Conservation (phyloP, 2,113 vertebrate species). For the Callocephalon fimbriatum region DNA sequence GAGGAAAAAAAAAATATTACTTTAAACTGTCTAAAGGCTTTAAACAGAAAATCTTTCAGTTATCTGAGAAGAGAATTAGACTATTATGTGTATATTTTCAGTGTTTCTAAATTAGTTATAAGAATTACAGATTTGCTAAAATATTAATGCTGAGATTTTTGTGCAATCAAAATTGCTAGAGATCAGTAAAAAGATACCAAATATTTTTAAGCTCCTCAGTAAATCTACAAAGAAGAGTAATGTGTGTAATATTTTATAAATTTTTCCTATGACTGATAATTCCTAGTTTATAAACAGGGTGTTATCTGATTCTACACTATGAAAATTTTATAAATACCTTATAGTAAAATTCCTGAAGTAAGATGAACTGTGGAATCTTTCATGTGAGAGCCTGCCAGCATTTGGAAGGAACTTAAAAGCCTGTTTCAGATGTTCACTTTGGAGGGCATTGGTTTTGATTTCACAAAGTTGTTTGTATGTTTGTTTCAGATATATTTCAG, state of each 20-base stretch:
- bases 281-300: not conserved
- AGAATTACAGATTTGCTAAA: not conserved
- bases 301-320: not conserved
- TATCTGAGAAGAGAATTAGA: not conserved
- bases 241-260: not conserved
- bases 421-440: not conserved
- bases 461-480: rapidly evolving
- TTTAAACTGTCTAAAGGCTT: not conserved
- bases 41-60: not conserved
- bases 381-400: not conserved
- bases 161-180: not conserved
- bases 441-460: not conserved
- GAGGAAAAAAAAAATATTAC: not conserved
- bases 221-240: not conserved
- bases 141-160: not conserved
- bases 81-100: not conserved
- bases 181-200: not conserved
- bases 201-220: not conserved
- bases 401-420: not conserved
- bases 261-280: not conserved
- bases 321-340: not conserved
- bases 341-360: not conserved
- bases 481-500: not conserved
- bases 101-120: not conserved
- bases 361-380: not conserved